Evolutionary conservation across 2,113 vertebrate species (phyloP).

Genomic region (Microcebus murinus): DNA sequence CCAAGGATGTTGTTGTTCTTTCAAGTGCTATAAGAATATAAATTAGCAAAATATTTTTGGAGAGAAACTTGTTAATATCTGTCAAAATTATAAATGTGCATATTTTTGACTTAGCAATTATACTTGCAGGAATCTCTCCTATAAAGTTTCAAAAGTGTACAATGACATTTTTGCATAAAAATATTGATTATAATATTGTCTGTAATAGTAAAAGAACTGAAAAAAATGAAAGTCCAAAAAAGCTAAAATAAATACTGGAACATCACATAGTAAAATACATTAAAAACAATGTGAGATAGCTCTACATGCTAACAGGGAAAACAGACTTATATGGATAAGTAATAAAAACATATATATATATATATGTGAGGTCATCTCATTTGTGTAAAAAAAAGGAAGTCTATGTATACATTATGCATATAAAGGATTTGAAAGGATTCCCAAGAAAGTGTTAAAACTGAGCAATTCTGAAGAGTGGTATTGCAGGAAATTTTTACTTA

Average conservation of each 20-base stretch:
- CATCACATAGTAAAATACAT: not conserved
- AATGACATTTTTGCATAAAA: not conserved
- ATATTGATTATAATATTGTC: not conserved
- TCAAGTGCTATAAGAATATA: not conserved
- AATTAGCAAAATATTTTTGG: not conserved
- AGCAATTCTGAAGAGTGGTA: not conserved
- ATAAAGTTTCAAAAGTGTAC: not conserved
- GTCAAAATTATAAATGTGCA: not conserved
- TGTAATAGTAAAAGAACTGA: not conserved
- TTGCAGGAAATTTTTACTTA: not conserved
- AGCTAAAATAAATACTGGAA: not conserved
- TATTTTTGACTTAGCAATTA: not conserved
- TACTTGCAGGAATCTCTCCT: not conserved
- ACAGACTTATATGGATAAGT: not conserved
- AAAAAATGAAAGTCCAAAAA: not conserved
- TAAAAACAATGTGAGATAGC: not conserved
- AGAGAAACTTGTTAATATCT: not conserved
- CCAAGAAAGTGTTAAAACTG: not conserved
- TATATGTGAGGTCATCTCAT: not conserved
- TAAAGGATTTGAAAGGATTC: not conserved
- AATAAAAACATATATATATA: not conserved
- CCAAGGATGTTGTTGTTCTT: not conserved
- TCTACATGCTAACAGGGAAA: not conserved
- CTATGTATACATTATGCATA: not conserved
- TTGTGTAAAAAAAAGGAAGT: not conserved